Evolutionary conservation across 2,888 invertebrate species (phyloP).

Genomic region (Pristionchus fissidentatus): DNA sequence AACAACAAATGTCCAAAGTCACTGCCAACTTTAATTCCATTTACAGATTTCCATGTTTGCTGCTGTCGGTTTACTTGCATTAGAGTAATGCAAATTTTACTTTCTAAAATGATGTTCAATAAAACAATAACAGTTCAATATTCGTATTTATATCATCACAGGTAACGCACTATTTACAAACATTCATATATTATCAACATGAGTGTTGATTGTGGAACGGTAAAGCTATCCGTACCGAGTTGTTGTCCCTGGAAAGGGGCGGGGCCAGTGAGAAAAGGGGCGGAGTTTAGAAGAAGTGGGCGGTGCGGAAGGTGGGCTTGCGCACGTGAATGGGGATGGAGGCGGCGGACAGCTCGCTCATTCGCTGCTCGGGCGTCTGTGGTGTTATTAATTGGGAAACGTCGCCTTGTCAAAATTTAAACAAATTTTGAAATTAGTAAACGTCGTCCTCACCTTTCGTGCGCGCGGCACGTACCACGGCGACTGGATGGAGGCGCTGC

Average conservation of each 20-base stretch:
- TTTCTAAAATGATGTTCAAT: no score
- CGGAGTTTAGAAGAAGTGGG: constrained; percentile 40
- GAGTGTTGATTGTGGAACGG: neutral
- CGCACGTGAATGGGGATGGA: constrained; percentile 41
- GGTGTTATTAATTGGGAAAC: constrained; percentile 18
- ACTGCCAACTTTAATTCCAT: no score
- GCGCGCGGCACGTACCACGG: constrained; percentile 47
- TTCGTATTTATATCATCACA: neutral
- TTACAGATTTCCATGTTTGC: no score
- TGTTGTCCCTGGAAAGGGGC: neutral
- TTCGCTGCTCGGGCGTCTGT: constrained; percentile 37
- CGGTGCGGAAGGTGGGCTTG: constrained; percentile 30
- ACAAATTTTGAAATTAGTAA: neutral
- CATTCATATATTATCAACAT: neutral
- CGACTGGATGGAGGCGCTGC: constrained; percentile 42
- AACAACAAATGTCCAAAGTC: no score
- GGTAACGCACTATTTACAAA: constrained; percentile 15
- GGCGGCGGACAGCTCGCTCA: constrained; percentile 34
- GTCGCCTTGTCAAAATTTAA: neutral
- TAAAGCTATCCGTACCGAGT: constrained; percentile 40
- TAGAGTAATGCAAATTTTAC: no score
- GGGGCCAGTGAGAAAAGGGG: neutral
- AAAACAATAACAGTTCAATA: no score
- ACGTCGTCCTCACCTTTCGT: constrained; percentile 33
- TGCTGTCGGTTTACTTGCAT: no score